Evolutionary conservation across 2,113 vertebrate species (phyloP).

Genomic region (Drymodes brunneopygia): DNA sequence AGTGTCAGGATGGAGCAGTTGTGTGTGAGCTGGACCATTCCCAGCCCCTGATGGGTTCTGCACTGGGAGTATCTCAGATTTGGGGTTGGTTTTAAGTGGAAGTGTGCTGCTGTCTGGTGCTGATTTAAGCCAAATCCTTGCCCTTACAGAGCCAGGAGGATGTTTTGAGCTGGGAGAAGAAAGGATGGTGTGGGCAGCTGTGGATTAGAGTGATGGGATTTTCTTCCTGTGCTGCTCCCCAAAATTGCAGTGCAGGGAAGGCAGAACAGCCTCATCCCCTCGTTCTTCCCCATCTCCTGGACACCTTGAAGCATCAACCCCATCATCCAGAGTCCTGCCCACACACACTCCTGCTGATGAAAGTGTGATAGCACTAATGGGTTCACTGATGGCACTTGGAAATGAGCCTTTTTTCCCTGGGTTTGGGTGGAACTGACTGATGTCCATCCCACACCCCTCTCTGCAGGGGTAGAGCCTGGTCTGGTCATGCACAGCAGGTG

Average conservation of each 20-base stretch:
- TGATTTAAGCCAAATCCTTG: not conserved
- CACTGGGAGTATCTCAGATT: rapidly evolving
- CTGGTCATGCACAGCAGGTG: rapidly evolving
- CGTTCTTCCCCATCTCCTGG: not conserved
- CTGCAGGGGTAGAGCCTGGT: not conserved
- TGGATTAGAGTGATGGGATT: no score
- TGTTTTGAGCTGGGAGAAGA: not conserved
- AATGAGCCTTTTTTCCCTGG: not conserved
- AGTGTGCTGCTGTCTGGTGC: rapidly evolving
- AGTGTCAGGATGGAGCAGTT: not conserved
- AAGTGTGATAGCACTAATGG: not conserved
- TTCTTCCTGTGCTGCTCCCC: not conserved
- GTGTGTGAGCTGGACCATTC: not conserved
- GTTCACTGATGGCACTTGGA: not conserved
- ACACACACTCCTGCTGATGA: not conserved
- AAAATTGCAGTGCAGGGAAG: rapidly evolving
- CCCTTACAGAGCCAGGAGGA: not conserved
- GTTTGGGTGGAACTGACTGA: not conserved
- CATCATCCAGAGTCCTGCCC: not conserved
- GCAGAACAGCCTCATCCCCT: not conserved
- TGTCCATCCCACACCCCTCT: rapidly evolving
- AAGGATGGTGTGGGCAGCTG: not conserved
- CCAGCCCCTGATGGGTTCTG: not conserved
- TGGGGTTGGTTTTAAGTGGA: not conserved
- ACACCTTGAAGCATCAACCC: not conserved